Percentiles rank a stretch among this genome's conserved stretches.
Conservation (phyloP, 2,797 vertebrate species). For the Onychomys leucogaster region DNA sequence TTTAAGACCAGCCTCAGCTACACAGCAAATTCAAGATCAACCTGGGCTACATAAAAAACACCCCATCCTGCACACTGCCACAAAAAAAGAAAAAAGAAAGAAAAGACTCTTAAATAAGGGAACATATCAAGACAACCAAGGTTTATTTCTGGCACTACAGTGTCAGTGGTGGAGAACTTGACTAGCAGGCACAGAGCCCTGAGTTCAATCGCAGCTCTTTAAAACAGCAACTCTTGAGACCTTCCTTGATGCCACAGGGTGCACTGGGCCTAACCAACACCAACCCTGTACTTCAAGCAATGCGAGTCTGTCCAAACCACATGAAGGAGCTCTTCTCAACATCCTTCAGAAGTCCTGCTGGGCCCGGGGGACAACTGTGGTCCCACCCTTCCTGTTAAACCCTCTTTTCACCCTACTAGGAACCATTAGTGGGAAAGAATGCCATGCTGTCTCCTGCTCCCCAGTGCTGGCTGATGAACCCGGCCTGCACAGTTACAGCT, state of each 20-base stretch:
- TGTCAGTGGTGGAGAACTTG: neutral
- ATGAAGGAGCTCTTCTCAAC: neutral
- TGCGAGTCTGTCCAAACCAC: neutral
- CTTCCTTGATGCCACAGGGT: neutral
- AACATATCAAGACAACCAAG: neutral
- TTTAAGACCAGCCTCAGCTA: neutral
- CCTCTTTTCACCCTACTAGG: neutral
- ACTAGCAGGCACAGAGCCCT: neutral
- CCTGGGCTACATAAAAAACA: neutral
- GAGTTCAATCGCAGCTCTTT: neutral
- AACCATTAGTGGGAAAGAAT: neutral
- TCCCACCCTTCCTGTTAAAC: too few relatives aligned
- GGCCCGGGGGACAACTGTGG: neutral
- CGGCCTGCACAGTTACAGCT: neutral
- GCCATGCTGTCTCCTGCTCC: neutral
- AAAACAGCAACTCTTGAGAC: neutral
- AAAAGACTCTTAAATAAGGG: neutral
- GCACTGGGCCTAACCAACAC: neutral
- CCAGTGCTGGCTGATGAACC: neutral
- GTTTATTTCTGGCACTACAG: too few relatives aligned
- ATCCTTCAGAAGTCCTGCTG: neutral
- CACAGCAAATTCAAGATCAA: neutral
- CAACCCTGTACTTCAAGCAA: neutral
- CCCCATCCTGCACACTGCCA: neutral
- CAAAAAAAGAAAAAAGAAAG: neutral